Evolutionary conservation across 2,113 vertebrate genomes (phyloP), one percentile per base, ranked within the genome.

Genomic region (Sula dactylatra): DNA sequence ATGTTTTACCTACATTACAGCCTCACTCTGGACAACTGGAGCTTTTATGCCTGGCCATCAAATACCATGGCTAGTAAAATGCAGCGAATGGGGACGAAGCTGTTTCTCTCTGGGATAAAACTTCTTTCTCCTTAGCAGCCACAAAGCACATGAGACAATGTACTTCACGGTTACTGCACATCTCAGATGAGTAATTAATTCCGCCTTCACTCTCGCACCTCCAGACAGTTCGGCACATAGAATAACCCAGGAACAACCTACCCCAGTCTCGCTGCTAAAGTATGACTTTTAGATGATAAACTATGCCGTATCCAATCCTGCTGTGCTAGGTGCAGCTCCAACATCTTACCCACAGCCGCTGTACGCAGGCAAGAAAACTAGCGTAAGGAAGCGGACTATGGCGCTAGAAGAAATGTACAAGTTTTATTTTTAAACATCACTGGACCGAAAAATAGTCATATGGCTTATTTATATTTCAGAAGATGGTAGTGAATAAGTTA

Each of bases 401-500:
- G 61, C 0, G 8, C 82, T 87, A 78, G 89, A 95, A 95, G 85
- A 94, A 90, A 74, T 62, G 58, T 58, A 94, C 61, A 78, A 81
- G 78, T 93, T 97, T 97, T 94, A 95, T 96, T 97, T 95, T 86
- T 78, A 97, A 97, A 93, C 94, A 91, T 90, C 9, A 58, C 72
- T 86, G 96, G 90, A 97, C 78, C 72, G 47, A 90, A 95, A 96
- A 94, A 96, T 82, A 92, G 10, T 94, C 90, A 69, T 92, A 97
- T 96, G 96, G 89, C 88, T 97, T 97, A 74, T 56, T 97, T 96
- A 85, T 96, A 96, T 74, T 97, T 93, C 94, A 98, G 95, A 95
- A 95, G 94, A 62, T 77, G 88, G 82, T 58, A 96, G 91, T 90
- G 97, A 98, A 98, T 98, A 98, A 98, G 89, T 98, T 98, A 98